Percentiles rank a stretch among this genome's conserved stretches.
phyloP scores from a whole-genome alignment of 2,113 vertebrate species.

The Tympanuchus pallidicinctus region DNA sequence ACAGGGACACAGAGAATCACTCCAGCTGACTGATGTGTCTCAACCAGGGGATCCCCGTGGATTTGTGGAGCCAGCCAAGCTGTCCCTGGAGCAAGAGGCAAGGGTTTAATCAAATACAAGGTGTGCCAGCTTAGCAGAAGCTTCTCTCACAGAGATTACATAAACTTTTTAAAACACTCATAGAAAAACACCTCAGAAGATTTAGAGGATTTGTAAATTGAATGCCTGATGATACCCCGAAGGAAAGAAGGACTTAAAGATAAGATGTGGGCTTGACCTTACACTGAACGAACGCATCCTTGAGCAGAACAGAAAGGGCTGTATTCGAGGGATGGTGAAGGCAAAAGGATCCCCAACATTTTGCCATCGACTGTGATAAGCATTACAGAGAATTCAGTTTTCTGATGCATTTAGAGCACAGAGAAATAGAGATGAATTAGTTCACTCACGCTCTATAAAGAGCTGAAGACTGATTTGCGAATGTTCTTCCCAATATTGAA shows the following conservation, averaged over 20 bases:
- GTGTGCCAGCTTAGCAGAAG: constrained; percentile 18
- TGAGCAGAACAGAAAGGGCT: not conserved
- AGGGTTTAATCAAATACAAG: constrained; percentile 35
- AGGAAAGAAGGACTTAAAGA: constrained; percentile 50
- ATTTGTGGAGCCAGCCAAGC: not conserved
- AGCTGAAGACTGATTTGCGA: not conserved
- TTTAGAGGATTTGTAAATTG: constrained; percentile 60
- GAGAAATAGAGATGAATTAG: not conserved
- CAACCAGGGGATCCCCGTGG: not conserved
- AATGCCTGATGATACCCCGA: constrained; percentile 54
- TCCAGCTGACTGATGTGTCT: not conserved
- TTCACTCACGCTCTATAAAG: not conserved
- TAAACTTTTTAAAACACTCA: constrained; percentile 27
- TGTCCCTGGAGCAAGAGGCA: constrained; percentile 18
- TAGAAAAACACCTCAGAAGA: constrained; percentile 40
- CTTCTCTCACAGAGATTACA: not conserved
- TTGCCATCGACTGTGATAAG: not conserved
- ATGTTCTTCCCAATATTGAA: not conserved
- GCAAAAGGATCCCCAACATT: not conserved
- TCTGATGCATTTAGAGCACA: not conserved
- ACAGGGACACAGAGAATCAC: not conserved
- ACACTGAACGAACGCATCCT: not conserved
- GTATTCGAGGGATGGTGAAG: not conserved
- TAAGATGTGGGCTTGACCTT: constrained; percentile 38
- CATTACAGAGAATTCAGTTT: not conserved